Evolutionary conservation across 2,888 invertebrate genomes (phyloP).

Genomic region (Aphodius sticticus): DNA sequence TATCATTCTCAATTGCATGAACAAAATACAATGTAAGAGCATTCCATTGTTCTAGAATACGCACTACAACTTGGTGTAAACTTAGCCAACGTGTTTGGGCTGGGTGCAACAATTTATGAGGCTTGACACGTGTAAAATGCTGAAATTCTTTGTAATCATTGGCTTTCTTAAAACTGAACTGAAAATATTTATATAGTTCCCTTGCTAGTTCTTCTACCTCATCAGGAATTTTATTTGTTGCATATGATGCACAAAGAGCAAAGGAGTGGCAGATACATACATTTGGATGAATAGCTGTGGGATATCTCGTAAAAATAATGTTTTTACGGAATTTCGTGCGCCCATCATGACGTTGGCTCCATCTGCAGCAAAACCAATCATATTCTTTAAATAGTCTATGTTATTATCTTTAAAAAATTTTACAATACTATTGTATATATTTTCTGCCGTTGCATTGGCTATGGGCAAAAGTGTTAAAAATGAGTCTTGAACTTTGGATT

Average conservation of each 20-base stretch:
- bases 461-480: constrained; percentile 14
- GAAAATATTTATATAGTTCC: constrained; percentile 9
- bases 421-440: constrained; percentile 4
- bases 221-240: constrained; percentile 7
- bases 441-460: constrained; percentile 7
- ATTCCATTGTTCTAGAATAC: constrained; percentile 13
- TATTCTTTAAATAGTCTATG: background rate
- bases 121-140: background rate
- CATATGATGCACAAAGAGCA: constrained; percentile 7
- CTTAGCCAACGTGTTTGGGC: constrained; percentile 6
- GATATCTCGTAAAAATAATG: background rate
- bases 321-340: constrained; percentile 5
- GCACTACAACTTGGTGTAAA: background rate
- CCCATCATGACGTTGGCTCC: constrained; percentile 11
- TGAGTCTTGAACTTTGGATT: background rate
- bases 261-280: constrained; percentile 8
- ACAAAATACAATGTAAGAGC: constrained; percentile 1
- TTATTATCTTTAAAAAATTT: background rate
- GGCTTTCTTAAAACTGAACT: background rate
- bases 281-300: constrained; percentile 1
- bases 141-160: background rate
- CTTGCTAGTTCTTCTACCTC: background rate
- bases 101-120: background rate
- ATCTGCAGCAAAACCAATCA: constrained; percentile 6
- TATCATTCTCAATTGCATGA: background rate